Conservation (phyloP, 2,888 invertebrate species). For the Linyphia triangularis region DNA sequence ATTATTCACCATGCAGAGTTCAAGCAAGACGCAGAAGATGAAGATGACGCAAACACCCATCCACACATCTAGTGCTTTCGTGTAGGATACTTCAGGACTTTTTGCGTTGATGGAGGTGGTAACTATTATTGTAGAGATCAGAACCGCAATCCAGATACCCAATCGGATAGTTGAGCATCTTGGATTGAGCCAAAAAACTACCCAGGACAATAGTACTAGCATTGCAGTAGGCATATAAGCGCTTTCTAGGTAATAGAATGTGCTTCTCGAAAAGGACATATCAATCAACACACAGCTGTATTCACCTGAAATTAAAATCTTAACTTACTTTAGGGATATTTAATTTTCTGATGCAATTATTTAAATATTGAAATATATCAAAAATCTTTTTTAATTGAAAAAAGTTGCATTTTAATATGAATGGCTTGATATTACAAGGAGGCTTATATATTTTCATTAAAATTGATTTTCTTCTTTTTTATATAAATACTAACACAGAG, state of each 20-base stretch:
- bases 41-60: slow-evolving; percentile 98
- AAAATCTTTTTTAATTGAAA: no score
- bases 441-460: no score
- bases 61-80: slow-evolving; percentile 98
- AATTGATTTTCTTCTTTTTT: no score
- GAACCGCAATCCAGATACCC: slow-evolving; percentile 95
- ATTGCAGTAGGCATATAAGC: slow-evolving; percentile 99
- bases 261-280: slow-evolving; percentile 96
- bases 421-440: no score
- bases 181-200: slow-evolving; percentile 96
- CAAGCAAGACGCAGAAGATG: slow-evolving; percentile 97
- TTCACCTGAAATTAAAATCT: slow-evolving; percentile 87
- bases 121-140: slow-evolving; percentile 98
- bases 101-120: slow-evolving; percentile 95
- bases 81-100: slow-evolving; percentile 97
- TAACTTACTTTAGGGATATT: no score
- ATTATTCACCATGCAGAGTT: slow-evolving; percentile 98
- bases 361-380: no score
- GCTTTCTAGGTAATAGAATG: slow-evolving; percentile 99
- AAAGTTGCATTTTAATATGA: no score
- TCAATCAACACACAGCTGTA: slow-evolving; percentile 99
- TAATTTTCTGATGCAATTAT: no score
- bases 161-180: slow-evolving; percentile 96
- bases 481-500: no score
- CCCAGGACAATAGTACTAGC: slow-evolving; percentile 98